Conservation (phyloP, 37 sponge, comb jelly and placozoan genomes). For the Chondrilla cf. caribensis region DNA sequence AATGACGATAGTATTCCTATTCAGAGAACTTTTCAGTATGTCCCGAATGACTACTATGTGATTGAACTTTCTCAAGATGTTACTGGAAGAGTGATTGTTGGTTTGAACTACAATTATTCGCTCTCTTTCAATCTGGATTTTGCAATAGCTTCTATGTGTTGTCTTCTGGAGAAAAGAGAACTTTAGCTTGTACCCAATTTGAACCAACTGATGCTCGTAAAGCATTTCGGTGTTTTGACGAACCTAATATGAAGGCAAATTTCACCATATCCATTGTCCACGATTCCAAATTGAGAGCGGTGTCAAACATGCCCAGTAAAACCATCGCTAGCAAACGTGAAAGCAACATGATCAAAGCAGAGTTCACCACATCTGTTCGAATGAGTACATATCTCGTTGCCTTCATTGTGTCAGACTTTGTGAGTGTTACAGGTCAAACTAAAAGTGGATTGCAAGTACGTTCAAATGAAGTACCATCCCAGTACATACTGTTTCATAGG, state of each 20-base stretch:
- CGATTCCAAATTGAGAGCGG: conserved; percentile 33
- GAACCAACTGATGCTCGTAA: conserved; percentile 92
- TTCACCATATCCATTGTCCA: conserved; percentile 80
- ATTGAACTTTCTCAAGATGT: conserved; percentile 21
- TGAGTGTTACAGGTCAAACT: too few relatives aligned
- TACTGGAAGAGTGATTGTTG: not conserved
- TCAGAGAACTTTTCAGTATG: not conserved
- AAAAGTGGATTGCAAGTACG: too few relatives aligned
- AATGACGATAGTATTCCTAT: not conserved
- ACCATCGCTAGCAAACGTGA: not conserved
- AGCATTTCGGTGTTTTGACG: conserved; percentile 99
- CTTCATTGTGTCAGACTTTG: conserved; percentile 89
- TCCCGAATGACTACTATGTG: conserved; percentile 58
- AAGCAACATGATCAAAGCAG: conserved; percentile 29
- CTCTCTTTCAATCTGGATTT: conserved; percentile 71
- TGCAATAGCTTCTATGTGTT: conserved; percentile 72
- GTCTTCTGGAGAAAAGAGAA: conserved; percentile 26
- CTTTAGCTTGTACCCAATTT: conserved; percentile 91
- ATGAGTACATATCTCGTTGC: conserved; percentile 99
- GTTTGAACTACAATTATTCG: conserved; percentile 58
- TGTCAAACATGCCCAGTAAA: conserved; percentile 81
- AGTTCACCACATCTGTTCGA: conserved; percentile 65
- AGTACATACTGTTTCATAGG: too few relatives aligned
- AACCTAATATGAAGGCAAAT: conserved; percentile 89
- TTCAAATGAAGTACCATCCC: too few relatives aligned